Evolutionary conservation across 2,888 invertebrate genomes (phyloP).

Genomic region (Oscheius sp.): DNA sequence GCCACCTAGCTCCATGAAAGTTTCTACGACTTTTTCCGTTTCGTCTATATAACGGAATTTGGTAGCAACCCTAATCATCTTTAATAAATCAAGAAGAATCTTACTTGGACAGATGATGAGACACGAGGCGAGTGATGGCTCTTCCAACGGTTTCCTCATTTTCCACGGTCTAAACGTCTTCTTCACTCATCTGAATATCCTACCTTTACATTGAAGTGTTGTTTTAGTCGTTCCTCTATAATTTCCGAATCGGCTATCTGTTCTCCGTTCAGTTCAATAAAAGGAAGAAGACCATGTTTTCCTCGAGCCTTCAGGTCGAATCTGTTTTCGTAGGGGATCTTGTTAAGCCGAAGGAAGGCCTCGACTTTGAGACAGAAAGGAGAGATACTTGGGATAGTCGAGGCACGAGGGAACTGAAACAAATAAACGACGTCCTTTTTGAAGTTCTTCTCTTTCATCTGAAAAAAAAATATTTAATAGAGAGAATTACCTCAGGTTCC

Average conservation of each 20-base stretch:
- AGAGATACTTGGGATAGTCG: constrained; percentile 62
- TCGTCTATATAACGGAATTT: constrained; percentile 8
- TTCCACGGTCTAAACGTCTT: too few species aligned
- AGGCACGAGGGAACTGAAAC: constrained; percentile 59
- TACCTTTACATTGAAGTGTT: constrained; percentile 27
- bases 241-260: constrained; percentile 29
- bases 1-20: not conserved
- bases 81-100: not conserved
- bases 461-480: not conserved
- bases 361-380: constrained; percentile 67
- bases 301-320: not conserved
- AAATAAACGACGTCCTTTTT: constrained; percentile 62
- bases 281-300: constrained; percentile 27
- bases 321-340: constrained; percentile 61
- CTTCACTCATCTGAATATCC: too few species aligned
- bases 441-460: constrained; percentile 22
- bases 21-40: not conserved
- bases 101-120: constrained; percentile 2
- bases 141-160: constrained; percentile 12
- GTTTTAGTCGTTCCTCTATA: constrained; percentile 15
- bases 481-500: not conserved
- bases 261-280: constrained; percentile 32
- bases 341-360: constrained; percentile 58
- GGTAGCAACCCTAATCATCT: not conserved
- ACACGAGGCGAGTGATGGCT: not conserved